These are phyloP conservation scores for Eudasyphora cyanicolor DNA, from an alignment of 2,888 invertebrate species.

Conservation along the genomic window DNA sequence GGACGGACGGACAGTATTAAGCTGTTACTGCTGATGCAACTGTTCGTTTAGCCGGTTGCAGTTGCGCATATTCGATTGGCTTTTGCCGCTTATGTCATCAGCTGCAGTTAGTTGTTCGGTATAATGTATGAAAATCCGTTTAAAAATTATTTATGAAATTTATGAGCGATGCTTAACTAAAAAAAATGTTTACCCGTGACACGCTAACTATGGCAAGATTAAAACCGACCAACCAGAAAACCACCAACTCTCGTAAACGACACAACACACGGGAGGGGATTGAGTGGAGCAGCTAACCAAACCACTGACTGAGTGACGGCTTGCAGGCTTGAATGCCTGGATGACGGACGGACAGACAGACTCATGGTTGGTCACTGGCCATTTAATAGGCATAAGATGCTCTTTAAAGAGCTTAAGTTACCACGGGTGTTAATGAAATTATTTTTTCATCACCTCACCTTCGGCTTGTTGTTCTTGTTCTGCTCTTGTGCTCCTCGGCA, in stretches of 20 bases:
- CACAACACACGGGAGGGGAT: neutral
- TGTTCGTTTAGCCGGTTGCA: neutral
- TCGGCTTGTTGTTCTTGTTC: constrained; percentile 20
- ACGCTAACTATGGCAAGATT: constrained; percentile 63
- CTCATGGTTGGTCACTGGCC: constrained; percentile 32
- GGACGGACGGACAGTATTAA: neutral
- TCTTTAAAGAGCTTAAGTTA: constrained; percentile 66
- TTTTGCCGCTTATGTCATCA: constrained; percentile 56
- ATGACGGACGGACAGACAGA: no score
- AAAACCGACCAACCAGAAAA: constrained; percentile 22
- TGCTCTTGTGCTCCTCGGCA: no score
- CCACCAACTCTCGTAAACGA: neutral
- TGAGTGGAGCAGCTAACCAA: neutral
- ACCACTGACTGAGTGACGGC: constrained; percentile 22
- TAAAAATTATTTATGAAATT: constrained; percentile 59
- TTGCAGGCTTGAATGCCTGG: constrained; percentile 17
- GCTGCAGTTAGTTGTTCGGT: constrained; percentile 23
- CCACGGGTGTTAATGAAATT: constrained; percentile 68
- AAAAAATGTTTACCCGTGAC: constrained; percentile 59
- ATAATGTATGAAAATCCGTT: constrained; percentile 59
- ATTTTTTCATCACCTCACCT: constrained; percentile 67
- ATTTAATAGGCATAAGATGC: constrained; percentile 65
- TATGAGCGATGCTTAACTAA: constrained; percentile 62
- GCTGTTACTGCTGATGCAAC: neutral
- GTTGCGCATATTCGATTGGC: constrained; percentile 24